Evolutionary conservation across 1,140 invertebrate species (phyloP).

Genomic region (Temnothorax longispinosus): DNA sequence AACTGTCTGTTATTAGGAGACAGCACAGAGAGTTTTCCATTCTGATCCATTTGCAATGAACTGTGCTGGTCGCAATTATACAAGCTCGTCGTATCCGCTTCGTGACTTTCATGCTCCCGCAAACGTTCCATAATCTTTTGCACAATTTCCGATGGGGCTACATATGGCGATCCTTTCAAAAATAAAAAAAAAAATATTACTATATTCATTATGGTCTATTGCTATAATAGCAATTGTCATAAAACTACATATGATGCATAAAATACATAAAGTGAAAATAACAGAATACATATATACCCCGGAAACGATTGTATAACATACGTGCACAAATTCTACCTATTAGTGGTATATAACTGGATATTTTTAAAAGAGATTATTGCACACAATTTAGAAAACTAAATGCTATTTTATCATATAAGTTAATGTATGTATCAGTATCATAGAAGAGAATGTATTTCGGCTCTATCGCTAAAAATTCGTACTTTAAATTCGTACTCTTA

Average conservation of each 20-base stretch:
- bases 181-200: slow-evolving; percentile 31
- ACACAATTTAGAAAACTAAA: not conserved
- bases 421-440: not conserved
- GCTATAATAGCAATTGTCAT: not conserved
- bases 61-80: slow-evolving; percentile 72
- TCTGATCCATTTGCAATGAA: slow-evolving; percentile 61
- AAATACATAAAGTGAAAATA: slow-evolving; percentile 18
- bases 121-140: slow-evolving; percentile 87
- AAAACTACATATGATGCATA: not conserved
- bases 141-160: slow-evolving; percentile 87
- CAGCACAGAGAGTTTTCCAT: slow-evolving; percentile 82
- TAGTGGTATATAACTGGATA: not conserved
- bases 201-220: not conserved
- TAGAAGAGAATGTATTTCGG: not conserved
- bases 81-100: slow-evolving; percentile 75
- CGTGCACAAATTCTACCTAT: not conserved
- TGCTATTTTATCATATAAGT: slow-evolving; percentile 3
- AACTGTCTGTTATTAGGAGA: slow-evolving; percentile 87
- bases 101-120: slow-evolving; percentile 86
- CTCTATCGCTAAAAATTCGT: not conserved
- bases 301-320: not conserved
- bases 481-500: not conserved
- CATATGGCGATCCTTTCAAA: slow-evolving; percentile 84
- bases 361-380: slow-evolving; percentile 25
- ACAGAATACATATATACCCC: not conserved